Base-by-base conservation (phyloP, 2,113 vertebrate genomes). In the Trinectes maculatus region DNA sequence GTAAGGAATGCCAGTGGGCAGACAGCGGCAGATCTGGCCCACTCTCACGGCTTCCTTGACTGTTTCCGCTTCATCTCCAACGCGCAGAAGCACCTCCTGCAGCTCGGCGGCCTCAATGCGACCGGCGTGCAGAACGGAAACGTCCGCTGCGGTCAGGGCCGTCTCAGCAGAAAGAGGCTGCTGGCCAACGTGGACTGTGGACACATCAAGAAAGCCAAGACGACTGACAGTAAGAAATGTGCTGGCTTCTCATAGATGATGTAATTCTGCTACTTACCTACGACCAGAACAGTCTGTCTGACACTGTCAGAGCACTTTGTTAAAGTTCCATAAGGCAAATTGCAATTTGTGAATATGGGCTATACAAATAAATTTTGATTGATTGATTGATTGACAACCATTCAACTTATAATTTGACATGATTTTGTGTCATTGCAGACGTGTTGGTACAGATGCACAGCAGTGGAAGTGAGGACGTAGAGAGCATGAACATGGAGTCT, bases 1-100 rank as follows among this genome's bases (percentile, higher is more conserved):
- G 95, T 98, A 77, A 95, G 94, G 92, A 98, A 97, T 80, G 93
- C 94, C 89, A 95, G 93, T 70, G 96, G 95, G 80, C 94, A 98
- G 94, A 98, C 95, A 1, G 95, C 96, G 63, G 97, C 96, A 43
- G 96, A 99, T 88, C 94, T 99, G 93, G 97, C 97, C 64, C 92
- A 91, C 43, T 91, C 94, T 86, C 95, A 97, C 88, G 96, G 96
- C 71, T 99, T 96, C 92, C 93, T 89, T 70, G 94, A 98, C 80
- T 98, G 96, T 81, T 92, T 93, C 87, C 93, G 90, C 91, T 92
- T 97, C 90, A 94, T 99, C 83, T 93, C 94, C 86, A 94, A 93
- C 78, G 90, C 94, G 77, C 94, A 94, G 90, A 94, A 93, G 66
- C 92, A 91, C 75, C 72, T 86, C 48, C 85, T 61, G 52, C 94